phyloP scores from a whole-genome alignment of 2,888 invertebrate species.

The Julus scandinavius region DNA sequence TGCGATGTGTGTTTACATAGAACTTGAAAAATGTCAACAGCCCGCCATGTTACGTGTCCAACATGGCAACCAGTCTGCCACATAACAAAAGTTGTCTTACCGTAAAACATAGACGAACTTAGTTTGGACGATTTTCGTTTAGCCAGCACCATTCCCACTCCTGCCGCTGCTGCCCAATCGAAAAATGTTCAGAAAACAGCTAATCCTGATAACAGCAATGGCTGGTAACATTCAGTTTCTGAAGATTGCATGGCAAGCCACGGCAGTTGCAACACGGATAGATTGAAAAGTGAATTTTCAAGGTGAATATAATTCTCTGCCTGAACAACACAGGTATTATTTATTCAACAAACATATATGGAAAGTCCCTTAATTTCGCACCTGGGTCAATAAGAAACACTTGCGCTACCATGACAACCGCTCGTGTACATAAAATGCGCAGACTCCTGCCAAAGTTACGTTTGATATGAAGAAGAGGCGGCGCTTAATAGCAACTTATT shows the following conservation, averaged over 20 bases:
- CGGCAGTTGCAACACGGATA: not conserved
- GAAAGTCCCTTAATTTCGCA: not conserved
- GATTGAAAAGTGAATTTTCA: constrained; percentile 29
- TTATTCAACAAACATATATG: constrained; percentile 7
- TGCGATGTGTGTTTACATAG: too few species aligned
- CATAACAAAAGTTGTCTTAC: not conserved
- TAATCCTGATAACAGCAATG: not conserved
- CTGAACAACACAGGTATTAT: not conserved
- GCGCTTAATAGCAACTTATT: not conserved
- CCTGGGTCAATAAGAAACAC: constrained; percentile 39
- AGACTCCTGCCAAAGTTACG: not conserved
- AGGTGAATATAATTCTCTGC: constrained; percentile 8
- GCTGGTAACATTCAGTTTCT: not conserved
- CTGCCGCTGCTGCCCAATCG: not conserved
- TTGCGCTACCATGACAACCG: constrained; percentile 17
- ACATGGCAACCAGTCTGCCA: not conserved
- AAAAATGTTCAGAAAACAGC: not conserved
- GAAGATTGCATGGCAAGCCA: not conserved
- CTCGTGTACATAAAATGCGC: not conserved
- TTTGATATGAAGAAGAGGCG: not conserved
- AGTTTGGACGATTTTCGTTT: constrained; percentile 4
- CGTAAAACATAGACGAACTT: not conserved
- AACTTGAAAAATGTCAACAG: too few species aligned
- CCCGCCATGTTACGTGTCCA: not conserved
- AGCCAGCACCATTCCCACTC: not conserved